phyloP scores from a whole-genome alignment of 2,797 vertebrate genomes.

The Amniataba percoides region DNA sequence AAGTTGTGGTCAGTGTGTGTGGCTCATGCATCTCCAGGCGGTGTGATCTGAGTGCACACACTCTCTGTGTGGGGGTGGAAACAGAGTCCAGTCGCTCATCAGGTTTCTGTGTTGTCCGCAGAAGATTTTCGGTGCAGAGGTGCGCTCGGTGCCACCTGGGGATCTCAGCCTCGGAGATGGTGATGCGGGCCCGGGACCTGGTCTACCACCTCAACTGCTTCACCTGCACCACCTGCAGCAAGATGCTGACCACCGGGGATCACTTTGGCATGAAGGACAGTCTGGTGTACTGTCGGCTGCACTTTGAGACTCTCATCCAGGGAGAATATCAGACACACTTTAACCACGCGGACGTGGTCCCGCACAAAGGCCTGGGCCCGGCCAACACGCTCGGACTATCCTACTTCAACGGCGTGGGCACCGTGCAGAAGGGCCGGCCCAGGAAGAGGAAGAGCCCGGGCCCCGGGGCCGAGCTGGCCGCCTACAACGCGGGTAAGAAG shows the following conservation, averaged over 20 bases:
- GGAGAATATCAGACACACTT: slow-evolving; percentile 97
- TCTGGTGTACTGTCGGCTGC: slow-evolving; percentile 97
- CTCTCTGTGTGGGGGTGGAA: too few relatives aligned
- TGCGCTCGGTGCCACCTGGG: slow-evolving; percentile 98
- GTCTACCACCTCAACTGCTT: slow-evolving; percentile 99
- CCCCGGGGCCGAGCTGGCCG: slow-evolving; percentile 94
- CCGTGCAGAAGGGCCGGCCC: slow-evolving; percentile 97
- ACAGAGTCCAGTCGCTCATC: slow-evolving; percentile 70
- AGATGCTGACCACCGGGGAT: slow-evolving; percentile 98
- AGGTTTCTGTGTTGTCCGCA: slow-evolving; percentile 83
- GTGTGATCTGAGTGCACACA: too few relatives aligned
- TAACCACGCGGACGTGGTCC: slow-evolving; percentile 93
- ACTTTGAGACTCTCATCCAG: slow-evolving; percentile 98
- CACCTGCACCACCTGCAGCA: slow-evolving; percentile 98
- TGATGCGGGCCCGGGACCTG: slow-evolving; percentile 97
- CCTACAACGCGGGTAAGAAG: slow-evolving; percentile 98
- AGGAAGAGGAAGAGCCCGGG: slow-evolving; percentile 97
- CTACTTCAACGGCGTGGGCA: slow-evolving; percentile 98
- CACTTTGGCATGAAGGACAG: slow-evolving; percentile 99
- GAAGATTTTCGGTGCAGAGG: slow-evolving; percentile 99
- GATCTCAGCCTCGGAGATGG: slow-evolving; percentile 99
- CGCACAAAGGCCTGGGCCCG: slow-evolving; percentile 93
- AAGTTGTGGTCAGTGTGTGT: background rate
- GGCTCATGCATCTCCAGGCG: background rate
- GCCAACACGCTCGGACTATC: slow-evolving; percentile 94